Evolutionary conservation across 2,888 invertebrate species (phyloP).

Genomic region (Sepiola atlantica): DNA sequence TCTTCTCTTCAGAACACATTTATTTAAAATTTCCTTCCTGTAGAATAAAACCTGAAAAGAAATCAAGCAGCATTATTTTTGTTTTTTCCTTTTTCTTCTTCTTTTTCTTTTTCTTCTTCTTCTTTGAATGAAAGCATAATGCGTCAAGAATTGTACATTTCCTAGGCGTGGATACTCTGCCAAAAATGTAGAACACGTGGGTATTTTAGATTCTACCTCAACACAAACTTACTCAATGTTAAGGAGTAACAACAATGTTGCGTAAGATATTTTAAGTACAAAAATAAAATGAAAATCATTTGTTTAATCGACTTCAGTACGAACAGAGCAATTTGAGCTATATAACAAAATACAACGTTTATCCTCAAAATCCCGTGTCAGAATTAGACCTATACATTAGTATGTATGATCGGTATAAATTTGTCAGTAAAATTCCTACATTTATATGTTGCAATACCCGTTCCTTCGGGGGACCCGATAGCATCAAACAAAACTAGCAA

Average conservation of each 20-base stretch:
- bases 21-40: neutral
- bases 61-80: neutral
- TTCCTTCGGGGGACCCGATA: too few relatives aligned
- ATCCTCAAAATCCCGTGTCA: too few relatives aligned
- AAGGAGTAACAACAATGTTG: neutral
- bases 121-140: neutral
- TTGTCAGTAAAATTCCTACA: too few relatives aligned
- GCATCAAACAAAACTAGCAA: too few relatives aligned
- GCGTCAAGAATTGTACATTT: neutral
- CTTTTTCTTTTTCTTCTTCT: neutral
- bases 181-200: neutral
- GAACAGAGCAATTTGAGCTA: too few relatives aligned
- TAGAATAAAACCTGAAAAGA: neutral
- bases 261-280: too few relatives aligned
- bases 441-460: too few relatives aligned
- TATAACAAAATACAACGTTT: too few relatives aligned
- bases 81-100: neutral
- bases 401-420: too few relatives aligned
- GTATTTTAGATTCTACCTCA: neutral
- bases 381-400: too few relatives aligned
- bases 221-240: neutral
- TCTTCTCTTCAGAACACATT: neutral
- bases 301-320: too few relatives aligned
- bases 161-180: neutral
- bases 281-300: too few relatives aligned